Evolutionary conservation across 2,113 vertebrate genomes (phyloP), one percentile per base, ranked within the genome.

Genomic region (Pontoporia blainvillei): DNA sequence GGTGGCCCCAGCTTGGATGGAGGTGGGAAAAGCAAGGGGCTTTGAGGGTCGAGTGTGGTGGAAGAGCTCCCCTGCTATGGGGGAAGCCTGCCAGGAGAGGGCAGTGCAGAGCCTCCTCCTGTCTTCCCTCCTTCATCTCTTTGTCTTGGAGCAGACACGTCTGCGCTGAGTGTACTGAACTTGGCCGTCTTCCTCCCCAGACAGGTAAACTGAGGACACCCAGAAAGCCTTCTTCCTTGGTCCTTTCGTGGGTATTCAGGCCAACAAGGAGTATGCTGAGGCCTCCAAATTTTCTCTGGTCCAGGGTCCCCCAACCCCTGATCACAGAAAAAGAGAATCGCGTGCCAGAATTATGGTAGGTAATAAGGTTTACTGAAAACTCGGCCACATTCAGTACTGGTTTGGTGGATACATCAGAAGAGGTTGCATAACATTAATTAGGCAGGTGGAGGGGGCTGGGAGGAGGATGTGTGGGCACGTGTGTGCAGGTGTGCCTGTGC

Each of bases 281-380:
- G 36, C 44, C 83, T 89, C 66, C 46, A 81, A 15, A 52, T 88
- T 79, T 90, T 59, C 34, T 90, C 66, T 23, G 25, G 29, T 23
- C 84, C 57, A 12, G 72, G 29, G 25, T 75, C 86, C 73, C 95
- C 13, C 23, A 23, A 94, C 78, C 91, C 11, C 20, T 41, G 23
- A 92, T 36, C 81, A 62, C 72, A 64, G 78, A 75, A 86, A 96
- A 57, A 97, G 79, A 91, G 94, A 90, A 66, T 1, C n/a, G 44
- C 9, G 25, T 82, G 91, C 73, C 71, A 72, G 88, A 21, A 21
- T 85, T 31, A 73, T 0, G 78, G 86, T 93, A 90, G 97, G 96
- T 97, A 95, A 97, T 95, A 95, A 96, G 95, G 87, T 98, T 98
- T 98, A 98, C 97, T 98, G 98, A 96, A 96, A 97, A 97, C 78